Percentiles rank a stretch among this genome's conserved stretches.
Evolutionary conservation across 2,888 invertebrate species (phyloP).

Genomic region (Lamproptera curius): DNA sequence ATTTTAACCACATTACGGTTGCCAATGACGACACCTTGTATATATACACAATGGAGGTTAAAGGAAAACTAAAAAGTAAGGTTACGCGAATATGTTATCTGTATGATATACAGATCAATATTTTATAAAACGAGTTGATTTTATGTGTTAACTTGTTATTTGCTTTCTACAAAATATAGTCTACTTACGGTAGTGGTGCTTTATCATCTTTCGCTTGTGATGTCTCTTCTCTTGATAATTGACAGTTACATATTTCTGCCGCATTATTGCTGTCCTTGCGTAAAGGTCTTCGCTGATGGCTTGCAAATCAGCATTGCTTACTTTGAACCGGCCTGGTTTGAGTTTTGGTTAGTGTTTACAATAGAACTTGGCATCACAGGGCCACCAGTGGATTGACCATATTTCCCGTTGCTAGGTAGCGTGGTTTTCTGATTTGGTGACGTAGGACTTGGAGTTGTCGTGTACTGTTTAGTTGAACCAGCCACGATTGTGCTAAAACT

Average conservation of each 20-base stretch:
- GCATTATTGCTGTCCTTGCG: slow-evolving; percentile 87
- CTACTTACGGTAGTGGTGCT: slow-evolving; percentile 87
- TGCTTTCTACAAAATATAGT: no score
- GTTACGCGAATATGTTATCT: no score
- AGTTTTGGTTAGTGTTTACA: slow-evolving; percentile 54
- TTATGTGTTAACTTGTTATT: no score
- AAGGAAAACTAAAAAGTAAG: neutral
- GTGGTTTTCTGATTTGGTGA: slow-evolving; percentile 28
- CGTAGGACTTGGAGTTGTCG: slow-evolving; percentile 37
- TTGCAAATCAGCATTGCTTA: slow-evolving; percentile 80
- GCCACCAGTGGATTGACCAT: slow-evolving; percentile 31
- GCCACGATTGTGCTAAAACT: slow-evolving; percentile 54
- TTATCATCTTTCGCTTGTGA: slow-evolving; percentile 83
- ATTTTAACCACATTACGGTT: no score
- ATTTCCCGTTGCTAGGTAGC: slow-evolving; percentile 23
- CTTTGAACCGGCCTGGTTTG: slow-evolving; percentile 40
- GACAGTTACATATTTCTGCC: slow-evolving; percentile 81
- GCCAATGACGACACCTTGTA: no score
- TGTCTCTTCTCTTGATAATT: slow-evolving; percentile 86
- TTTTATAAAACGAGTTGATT: no score
- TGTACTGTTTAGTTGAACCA: slow-evolving; percentile 41
- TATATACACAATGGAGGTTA: neutral
- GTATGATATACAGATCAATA: no score
- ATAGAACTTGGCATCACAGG: slow-evolving; percentile 65
- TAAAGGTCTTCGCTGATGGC: slow-evolving; percentile 84